Evolutionary conservation across 1,140 invertebrate genomes (phyloP).

Genomic region (Camponotus pennsylvanicus): DNA sequence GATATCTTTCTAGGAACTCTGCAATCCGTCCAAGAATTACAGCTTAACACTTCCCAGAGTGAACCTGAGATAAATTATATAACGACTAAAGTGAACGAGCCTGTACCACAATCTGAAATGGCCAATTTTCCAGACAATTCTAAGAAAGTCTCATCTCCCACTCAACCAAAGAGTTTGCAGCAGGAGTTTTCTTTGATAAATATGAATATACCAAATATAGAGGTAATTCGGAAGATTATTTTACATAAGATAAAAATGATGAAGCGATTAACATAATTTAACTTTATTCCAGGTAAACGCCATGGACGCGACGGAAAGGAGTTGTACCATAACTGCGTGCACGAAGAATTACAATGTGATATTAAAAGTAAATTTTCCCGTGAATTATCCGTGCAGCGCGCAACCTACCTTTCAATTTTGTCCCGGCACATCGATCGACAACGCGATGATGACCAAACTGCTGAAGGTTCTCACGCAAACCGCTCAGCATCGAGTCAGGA

Average conservation of each 20-base stretch:
- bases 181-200: conserved; percentile 96
- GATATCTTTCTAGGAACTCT: conserved; percentile 77
- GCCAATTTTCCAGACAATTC: conserved; percentile 76
- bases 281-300: conserved; percentile 84
- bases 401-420: conserved; percentile 91
- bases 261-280: background rate
- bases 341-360: conserved; percentile 91
- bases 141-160: conserved; percentile 83
- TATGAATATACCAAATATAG: conserved; percentile 94
- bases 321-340: conserved; percentile 91
- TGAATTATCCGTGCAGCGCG: conserved; percentile 91
- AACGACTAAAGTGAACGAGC: conserved; percentile 77
- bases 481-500: conserved; percentile 91
- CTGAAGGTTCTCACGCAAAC: conserved; percentile 91
- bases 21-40: conserved; percentile 82
- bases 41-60: conserved; percentile 80
- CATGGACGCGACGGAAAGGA: conserved; percentile 90
- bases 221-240: conserved; percentile 85
- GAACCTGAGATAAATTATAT: conserved; percentile 81
- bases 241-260: background rate
- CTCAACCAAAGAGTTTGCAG: conserved; percentile 89
- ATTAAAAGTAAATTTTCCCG: conserved; percentile 93
- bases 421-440: conserved; percentile 88
- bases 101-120: conserved; percentile 74
- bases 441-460: conserved; percentile 87